Conservation (phyloP, 2,113 vertebrate species). For the Ciconia boyciana region DNA sequence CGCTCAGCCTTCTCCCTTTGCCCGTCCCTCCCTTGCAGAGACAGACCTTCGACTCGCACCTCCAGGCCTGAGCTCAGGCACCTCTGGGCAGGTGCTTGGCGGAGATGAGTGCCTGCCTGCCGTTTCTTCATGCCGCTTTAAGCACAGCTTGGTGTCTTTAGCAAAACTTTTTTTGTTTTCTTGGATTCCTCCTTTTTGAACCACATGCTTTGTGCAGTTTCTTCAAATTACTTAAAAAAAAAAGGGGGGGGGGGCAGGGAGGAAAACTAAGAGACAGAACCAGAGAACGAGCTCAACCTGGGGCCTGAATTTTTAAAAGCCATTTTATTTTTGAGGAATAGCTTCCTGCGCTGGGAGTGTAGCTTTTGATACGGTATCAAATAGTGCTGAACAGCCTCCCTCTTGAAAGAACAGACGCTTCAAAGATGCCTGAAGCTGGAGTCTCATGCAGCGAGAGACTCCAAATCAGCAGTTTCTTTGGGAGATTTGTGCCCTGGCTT, state of each 20-base stretch:
- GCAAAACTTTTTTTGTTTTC: neutral
- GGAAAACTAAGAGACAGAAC: neutral
- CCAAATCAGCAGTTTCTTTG: neutral
- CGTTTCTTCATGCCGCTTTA: fast-evolving
- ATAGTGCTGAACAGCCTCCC: neutral
- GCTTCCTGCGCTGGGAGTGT: neutral
- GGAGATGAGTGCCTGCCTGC: neutral
- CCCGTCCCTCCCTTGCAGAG: neutral
- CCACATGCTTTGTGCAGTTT: neutral
- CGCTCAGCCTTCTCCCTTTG: neutral
- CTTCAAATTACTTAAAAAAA: neutral
- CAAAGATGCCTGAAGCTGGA: conserved; percentile 5
- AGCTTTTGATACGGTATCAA: neutral
- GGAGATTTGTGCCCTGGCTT: neutral
- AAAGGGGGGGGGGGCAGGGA: fast-evolving
- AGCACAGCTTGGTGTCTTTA: neutral
- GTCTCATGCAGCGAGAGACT: neutral
- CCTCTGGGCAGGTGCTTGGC: neutral
- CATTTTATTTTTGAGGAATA: neutral
- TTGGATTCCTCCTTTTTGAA: neutral
- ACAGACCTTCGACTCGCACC: fast-evolving
- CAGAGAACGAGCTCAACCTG: neutral
- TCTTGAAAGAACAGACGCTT: conserved; percentile 10
- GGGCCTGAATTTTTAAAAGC: neutral
- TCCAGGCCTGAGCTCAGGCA: fast-evolving